A percentile compares a stretch with the other conserved stretches of the same genome.
These are phyloP conservation scores for Muraenolepis orangiensis DNA, from an alignment of 2,797 vertebrate species.

Conservation along the genomic window DNA sequence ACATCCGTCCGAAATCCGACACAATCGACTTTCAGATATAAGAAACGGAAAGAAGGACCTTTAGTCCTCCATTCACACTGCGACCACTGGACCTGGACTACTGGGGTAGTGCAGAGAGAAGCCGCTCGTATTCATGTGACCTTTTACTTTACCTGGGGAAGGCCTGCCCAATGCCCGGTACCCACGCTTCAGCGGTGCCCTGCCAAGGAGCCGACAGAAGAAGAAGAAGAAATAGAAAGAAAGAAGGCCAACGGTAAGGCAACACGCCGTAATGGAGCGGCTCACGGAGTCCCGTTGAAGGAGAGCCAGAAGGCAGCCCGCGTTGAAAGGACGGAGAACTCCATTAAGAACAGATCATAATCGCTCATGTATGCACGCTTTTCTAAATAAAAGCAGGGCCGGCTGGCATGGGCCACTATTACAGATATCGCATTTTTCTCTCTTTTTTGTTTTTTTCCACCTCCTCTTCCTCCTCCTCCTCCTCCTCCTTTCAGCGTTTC, in stretches of 20 bases:
- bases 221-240: no score
- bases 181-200: not conserved
- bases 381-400: constrained; percentile 21
- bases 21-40: no score
- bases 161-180: not conserved
- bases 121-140: no score
- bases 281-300: not conserved
- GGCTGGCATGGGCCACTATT: constrained; percentile 1
- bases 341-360: constrained; percentile 20
- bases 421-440: constrained; percentile 8
- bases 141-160: no score
- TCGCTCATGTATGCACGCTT: constrained; percentile 3
- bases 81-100: no score
- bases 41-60: no score
- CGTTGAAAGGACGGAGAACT: not conserved
- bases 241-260: not conserved
- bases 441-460: no score
- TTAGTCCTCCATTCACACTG: no score
- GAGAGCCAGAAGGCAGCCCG: not conserved
- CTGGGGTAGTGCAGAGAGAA: no score
- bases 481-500: not conserved
- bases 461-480: not conserved
- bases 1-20: no score
- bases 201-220: not conserved
- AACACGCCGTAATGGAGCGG: not conserved